These are phyloP conservation scores for Egretta garzetta DNA, from an alignment of 2,113 vertebrate species.

Conservation along the genomic window DNA sequence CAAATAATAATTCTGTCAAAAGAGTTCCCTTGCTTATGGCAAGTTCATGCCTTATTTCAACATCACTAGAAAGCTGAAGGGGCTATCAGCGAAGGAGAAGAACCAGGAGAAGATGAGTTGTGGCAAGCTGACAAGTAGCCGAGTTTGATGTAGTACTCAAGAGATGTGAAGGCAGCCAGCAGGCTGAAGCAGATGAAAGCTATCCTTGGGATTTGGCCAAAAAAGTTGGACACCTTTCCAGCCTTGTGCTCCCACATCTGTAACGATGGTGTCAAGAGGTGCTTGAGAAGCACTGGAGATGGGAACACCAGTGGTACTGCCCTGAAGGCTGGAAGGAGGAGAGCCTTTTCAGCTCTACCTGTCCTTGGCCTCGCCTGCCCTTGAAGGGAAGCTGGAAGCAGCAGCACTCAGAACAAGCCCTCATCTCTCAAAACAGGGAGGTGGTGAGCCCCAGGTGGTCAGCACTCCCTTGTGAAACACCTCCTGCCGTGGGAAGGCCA, in stretches of 20 bases:
- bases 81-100: background rate
- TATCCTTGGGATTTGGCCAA: background rate
- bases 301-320: background rate
- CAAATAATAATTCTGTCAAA: background rate
- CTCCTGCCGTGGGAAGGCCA: background rate
- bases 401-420: background rate
- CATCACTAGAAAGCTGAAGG: background rate
- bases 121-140: background rate
- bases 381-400: background rate
- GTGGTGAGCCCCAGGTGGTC: background rate
- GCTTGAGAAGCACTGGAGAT: background rate
- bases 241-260: background rate
- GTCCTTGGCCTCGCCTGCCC: background rate
- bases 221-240: background rate
- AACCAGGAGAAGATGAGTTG: background rate
- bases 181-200: background rate
- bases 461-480: background rate
- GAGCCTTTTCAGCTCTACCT: background rate
- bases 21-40: background rate
- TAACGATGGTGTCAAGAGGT: background rate
- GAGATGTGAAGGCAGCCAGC: background rate
- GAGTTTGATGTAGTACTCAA: background rate
- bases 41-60: background rate
- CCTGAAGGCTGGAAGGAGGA: background rate
- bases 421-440: background rate